Percentiles rank a stretch among this genome's conserved stretches.
Conservation (phyloP, 2,888 invertebrate species). For the Proisotoma minuta region DNA sequence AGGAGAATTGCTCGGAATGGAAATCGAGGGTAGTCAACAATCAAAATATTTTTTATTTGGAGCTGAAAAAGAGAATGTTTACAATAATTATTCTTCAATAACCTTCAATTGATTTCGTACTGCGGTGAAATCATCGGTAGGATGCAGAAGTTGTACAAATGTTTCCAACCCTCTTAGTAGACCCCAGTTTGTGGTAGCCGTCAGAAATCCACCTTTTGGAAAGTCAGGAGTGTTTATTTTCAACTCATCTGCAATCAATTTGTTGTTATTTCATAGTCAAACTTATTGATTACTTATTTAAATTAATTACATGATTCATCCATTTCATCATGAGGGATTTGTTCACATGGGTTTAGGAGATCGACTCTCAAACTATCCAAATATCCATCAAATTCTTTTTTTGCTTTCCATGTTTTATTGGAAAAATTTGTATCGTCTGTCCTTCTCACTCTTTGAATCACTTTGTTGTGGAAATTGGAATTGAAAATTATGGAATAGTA, state of each 20-base stretch:
- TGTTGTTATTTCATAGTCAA: background rate
- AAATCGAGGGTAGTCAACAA: conserved; percentile 73
- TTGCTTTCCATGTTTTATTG: conserved; percentile 37
- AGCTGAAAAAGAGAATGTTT: conserved; percentile 58
- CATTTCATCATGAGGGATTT: conserved; percentile 64
- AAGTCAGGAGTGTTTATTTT: conserved; percentile 49
- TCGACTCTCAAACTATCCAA: conserved; percentile 58
- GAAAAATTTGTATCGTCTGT: background rate
- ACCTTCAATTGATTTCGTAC: conserved; percentile 48
- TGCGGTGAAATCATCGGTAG: conserved; percentile 50
- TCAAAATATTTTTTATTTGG: conserved; percentile 62
- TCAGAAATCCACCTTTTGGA: conserved; percentile 48
- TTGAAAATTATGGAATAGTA: conserved; percentile 55
- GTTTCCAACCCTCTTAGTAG: conserved; percentile 77
- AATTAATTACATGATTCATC: conserved; percentile 68
- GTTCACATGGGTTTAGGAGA: conserved; percentile 61
- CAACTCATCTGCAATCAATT: conserved; percentile 45
- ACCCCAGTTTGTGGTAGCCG: conserved; percentile 68
- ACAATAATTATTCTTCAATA: background rate
- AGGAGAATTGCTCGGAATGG: conserved; percentile 75
- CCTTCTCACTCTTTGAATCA: conserved; percentile 1
- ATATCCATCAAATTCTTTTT: conserved; percentile 50
- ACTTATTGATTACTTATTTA: background rate
- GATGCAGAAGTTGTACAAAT: conserved; percentile 68
- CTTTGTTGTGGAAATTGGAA: conserved; percentile 18